Evolutionary conservation across 1,140 invertebrate genomes (phyloP), one percentile per base, ranked within the genome.

Genomic region (Drosophila arawakana): DNA sequence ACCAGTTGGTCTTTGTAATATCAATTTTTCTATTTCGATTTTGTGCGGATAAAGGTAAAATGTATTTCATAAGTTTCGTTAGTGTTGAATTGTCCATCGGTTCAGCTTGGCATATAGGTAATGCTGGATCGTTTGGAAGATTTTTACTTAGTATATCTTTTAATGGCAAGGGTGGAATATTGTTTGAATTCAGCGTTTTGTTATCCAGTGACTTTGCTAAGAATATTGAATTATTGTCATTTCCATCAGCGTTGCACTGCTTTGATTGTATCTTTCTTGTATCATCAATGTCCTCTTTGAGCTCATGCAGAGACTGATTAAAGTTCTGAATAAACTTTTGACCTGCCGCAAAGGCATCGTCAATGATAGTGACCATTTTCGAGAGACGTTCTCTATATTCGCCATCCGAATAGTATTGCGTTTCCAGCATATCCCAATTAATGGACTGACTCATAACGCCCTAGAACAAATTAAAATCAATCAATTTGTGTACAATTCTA

Each of bases 401-500:
- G 62, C 95, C 94, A 93, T 98, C 95, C n/a, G 96, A 95, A 88
- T 96, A 95, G 93, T 98, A 98, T 92, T 99, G 97, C 21, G 95
- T 94, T 93, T 98, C 96, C 62, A 99, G 92, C 71, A 97, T 94
- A 70, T 97, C 94, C 98, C 98, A 99, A 90, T 98, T 96, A 77
- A 99, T 98, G 4, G 98, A 97, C 76, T 96, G 95, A 90, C 97
- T 97, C 95, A 99, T 97, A 8, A 99, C 98, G 58, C 98, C 98
- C 96, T 98, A 92, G 4, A 92, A 57, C 15, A 66, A 41, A 39
- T 10, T 18, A 52, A 39, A 34, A 15, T 30, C 30, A n/a, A 15
- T 60, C 9, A 8, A 52, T 21, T 37, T 9, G 6, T n/a, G 13
- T 10, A 21, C 3, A 25, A 39, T 10, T 3, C 8, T 34, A 11